Conservation (phyloP, 1,140 invertebrate species). For the Uloborus diversus region DNA sequence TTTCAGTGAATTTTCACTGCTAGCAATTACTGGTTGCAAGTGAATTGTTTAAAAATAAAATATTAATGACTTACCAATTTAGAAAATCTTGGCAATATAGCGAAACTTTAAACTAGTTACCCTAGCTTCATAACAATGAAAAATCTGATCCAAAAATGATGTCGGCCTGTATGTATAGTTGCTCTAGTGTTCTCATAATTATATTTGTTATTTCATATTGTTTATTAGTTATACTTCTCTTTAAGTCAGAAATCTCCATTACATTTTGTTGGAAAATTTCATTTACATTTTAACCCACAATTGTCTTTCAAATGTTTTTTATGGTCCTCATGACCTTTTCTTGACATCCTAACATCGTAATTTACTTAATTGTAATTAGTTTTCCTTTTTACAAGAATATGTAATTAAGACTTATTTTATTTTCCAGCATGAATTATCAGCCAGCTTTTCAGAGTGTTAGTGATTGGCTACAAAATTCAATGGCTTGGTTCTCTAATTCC, state of each 20-base stretch:
- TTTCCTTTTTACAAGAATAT: not conserved
- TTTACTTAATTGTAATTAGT: not conserved
- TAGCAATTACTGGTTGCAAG: too few species aligned
- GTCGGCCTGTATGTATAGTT: too few species aligned
- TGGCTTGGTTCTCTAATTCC: slow-evolving; percentile 30
- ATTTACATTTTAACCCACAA: not conserved
- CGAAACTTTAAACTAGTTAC: too few species aligned
- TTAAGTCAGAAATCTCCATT: not conserved
- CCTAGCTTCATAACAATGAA: too few species aligned
- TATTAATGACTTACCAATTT: too few species aligned
- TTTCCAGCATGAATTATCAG: slow-evolving; percentile 29
- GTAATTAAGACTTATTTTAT: not conserved
- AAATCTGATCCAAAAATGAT: too few species aligned
- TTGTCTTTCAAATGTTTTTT: not conserved
- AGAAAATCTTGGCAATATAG: too few species aligned
- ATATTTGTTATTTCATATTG: not conserved
- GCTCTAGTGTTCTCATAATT: not conserved
- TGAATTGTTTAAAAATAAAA: too few species aligned
- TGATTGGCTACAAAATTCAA: not conserved
- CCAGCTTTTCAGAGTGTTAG: not conserved
- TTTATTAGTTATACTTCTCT: not conserved
- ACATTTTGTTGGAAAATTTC: not conserved
- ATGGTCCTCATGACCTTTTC: not conserved
- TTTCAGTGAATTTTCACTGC: too few species aligned
- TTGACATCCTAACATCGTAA: not conserved